Evolutionary conservation across 1,140 invertebrate species (phyloP), one percentile per base, ranked within the genome.

Genomic region (Andricus grossulariae): DNA sequence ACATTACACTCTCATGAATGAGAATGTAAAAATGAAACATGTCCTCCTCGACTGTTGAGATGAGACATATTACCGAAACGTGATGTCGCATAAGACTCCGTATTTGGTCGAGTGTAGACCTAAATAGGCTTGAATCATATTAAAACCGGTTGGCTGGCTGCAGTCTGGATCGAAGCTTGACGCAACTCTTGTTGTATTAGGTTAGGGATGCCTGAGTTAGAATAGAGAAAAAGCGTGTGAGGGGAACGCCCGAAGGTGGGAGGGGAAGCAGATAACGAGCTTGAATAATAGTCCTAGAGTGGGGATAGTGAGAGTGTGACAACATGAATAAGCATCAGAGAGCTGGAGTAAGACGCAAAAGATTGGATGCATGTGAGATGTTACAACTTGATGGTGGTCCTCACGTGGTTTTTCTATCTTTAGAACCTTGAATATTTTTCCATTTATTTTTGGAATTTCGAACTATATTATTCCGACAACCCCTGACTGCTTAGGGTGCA

Each of bases 181-280:
- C 82, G 73, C 83, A 83, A 85, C 79, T 85, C 85, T 84, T 75
- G 88, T 91, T 91, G 89, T 87, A 91, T 90, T 86, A 91, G 90
- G 90, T 91, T 90, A 90, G 89, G 89, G 88, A 88, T 86, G 84
- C 84, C 85, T 87, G 86, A 85, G 82, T 86, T 86, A 81, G 80
- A 87, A 84, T 84, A 87, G 80, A 80, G 78, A 79, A 81, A 71
- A 79, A 80, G 71, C 21, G 39, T 60, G 18, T 57, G 16, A 32
- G 50, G 66, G 75, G 78, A 71, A 50, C 72, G 75, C 19, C 50
- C 45, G 45, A 76, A 54, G 50, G 52, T 52, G 45, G 74, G 51
- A 79, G 74, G 60, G 60, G 73, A 71, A 76, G 39, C n/a, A 25
- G 77, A 82, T 79, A 74, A 77, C 75, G 72, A 75, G 25, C 72